A percentile compares a stretch with the other conserved stretches of the same genome.
These are phyloP conservation scores for Mycetomoellerius zeteki DNA, from an alignment of 1,140 invertebrate species.

Conservation along the genomic window DNA sequence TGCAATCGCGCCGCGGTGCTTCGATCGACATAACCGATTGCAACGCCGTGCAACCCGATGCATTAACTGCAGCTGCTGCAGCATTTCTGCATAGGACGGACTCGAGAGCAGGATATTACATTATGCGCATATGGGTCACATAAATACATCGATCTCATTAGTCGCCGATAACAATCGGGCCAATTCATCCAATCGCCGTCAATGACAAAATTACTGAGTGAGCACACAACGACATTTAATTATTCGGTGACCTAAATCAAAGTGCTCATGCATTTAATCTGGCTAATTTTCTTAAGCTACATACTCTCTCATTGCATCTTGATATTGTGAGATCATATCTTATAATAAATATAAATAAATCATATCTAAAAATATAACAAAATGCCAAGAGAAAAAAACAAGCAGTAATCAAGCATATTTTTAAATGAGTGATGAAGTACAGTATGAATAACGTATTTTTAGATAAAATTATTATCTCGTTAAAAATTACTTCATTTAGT, in stretches of 20 bases:
- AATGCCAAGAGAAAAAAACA: not conserved
- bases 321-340: not conserved
- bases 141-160: conserved; percentile 85
- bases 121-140: conserved; percentile 85
- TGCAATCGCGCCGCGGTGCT: conserved; percentile 72
- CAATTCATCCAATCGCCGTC: conserved; percentile 70
- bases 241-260: conserved; percentile 60
- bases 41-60: conserved; percentile 78
- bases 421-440: not conserved
- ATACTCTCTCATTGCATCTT: conserved; percentile 1
- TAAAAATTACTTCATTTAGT: conserved; percentile 3
- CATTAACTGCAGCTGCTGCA: conserved; percentile 85
- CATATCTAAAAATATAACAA: not conserved
- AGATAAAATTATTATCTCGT: conserved; percentile 2
- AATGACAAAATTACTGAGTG: conserved; percentile 63
- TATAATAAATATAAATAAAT: conserved; percentile 1
- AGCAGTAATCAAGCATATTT: not conserved
- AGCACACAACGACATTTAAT: conserved; percentile 44
- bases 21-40: conserved; percentile 73
- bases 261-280: conserved; percentile 48
- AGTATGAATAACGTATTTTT: not conserved
- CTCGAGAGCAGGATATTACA: conserved; percentile 78
- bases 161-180: conserved; percentile 76
- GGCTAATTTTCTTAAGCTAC: conserved; percentile 45
- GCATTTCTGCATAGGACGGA: conserved; percentile 79